Evolutionary conservation across 2,888 invertebrate species (phyloP).

Genomic region (Linnaemya vulpina): DNA sequence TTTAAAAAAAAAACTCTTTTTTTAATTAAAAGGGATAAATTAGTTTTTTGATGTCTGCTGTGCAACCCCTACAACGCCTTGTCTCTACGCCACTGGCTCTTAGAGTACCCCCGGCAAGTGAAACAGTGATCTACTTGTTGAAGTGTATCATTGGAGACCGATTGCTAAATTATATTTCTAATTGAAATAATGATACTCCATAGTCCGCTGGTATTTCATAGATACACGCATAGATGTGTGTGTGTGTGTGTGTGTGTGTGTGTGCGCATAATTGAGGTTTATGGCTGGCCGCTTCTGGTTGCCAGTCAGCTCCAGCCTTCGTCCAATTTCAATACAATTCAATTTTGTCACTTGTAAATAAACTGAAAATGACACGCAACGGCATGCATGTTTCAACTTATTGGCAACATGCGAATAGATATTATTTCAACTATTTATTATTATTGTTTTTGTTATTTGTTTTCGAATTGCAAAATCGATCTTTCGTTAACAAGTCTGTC

Average conservation of each 20-base stretch:
- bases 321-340: background rate
- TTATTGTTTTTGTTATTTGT: conserved; percentile 7
- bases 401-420: conserved; percentile 28
- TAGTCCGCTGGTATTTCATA: background rate
- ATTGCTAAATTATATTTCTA: background rate
- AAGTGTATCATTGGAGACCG: background rate
- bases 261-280: background rate
- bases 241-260: background rate
- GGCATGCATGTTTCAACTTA: conserved; percentile 25
- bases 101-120: too few relatives aligned
- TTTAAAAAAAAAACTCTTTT: too few relatives aligned
- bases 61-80: too few relatives aligned
- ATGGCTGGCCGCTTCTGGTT: conserved; percentile 5
- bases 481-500: background rate
- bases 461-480: conserved; percentile 26
- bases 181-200: background rate
- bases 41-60: too few relatives aligned
- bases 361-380: conserved; percentile 47
- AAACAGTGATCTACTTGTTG: background rate
- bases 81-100: background rate
- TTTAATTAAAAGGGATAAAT: too few relatives aligned
- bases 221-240: too few relatives aligned
- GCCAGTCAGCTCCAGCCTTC: conserved; percentile 16
- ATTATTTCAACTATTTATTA: background rate
- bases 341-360: conserved; percentile 26